Evolutionary conservation across 2,113 vertebrate species (phyloP).

Genomic region (Egretta garzetta): DNA sequence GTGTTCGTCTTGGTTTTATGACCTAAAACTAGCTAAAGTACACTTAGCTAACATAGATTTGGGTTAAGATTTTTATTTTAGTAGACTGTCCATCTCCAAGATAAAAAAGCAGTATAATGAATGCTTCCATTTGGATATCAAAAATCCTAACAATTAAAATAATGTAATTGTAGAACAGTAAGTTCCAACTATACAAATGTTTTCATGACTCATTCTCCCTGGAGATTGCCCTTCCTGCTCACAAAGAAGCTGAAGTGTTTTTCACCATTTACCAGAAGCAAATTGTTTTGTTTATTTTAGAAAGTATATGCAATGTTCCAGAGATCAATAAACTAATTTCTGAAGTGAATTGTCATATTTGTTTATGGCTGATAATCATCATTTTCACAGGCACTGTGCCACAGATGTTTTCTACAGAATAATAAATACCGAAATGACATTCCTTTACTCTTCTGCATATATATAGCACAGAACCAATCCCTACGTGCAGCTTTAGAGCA

Average conservation of each 20-base stretch:
- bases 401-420: constrained; percentile 20
- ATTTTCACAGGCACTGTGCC: constrained; percentile 27
- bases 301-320: constrained; percentile 47
- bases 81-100: neutral
- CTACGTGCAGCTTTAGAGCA: neutral
- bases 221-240: neutral
- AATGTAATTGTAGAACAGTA: neutral
- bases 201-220: constrained; percentile 25
- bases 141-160: constrained; percentile 31
- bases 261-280: constrained; percentile 43
- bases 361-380: constrained; percentile 29
- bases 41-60: neutral
- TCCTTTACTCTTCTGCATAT: neutral
- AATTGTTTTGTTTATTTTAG: constrained; percentile 33
- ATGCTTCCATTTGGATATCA: neutral
- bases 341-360: neutral
- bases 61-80: neutral
- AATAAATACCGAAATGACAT: neutral
- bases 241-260: neutral
- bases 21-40: neutral
- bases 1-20: neutral
- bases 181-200: neutral
- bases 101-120: neutral
- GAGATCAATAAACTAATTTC: constrained; percentile 64
- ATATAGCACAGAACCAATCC: neutral